Base-by-base conservation (phyloP, 2,888 invertebrate species). In the Sarcophaga rosellei region DNA sequence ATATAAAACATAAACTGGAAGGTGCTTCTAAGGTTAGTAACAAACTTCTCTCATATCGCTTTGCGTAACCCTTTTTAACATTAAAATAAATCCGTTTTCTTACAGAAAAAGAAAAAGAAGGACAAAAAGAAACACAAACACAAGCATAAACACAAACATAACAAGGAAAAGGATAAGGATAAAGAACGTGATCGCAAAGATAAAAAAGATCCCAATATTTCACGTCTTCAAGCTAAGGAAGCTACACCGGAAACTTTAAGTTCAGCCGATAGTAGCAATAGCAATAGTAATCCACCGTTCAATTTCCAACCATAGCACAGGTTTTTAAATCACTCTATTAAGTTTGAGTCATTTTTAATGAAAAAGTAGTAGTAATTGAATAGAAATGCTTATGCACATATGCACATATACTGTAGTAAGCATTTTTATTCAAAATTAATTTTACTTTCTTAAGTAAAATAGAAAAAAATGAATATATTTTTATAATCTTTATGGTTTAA, bases 101-200 rank as follows among this genome's bases (percentile, higher is more conserved):
- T 74, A 35, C 61, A 88, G 88, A 88, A 88, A 93, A 96, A 96
- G 93, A 96, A 96, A 93, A 96, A 96, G 92, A 96, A 96, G 90
- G 96, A 96, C 69, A 96, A 97, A 93, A 95, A 96, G 92, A 96
- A 96, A 91, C 96, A 97, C 90, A 96, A 96, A 63, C 96, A 97
- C 89, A 98, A 98, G 92, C 97, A 98, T 92, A 98, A 98, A 92
- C 97, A 98, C 91, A 98, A 97, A 91, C 97, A 98, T 91, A 97
- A 97, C 89, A 97, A 97, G 91, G 96, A 95, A 74, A 94, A 95
- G 90, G 88, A 91, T 1, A 91, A 90, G 84, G 95, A 95, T 53
- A 93, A 93, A 61, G 93, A 93, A 15, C 94, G 94, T 77, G 93
- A 92, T 47, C 92, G 92, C 44, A 93, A 93, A 78, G 94, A 94